Conservation (phyloP, 2,888 invertebrate genomes). For the Caenorhabditis drosophilae region DNA sequence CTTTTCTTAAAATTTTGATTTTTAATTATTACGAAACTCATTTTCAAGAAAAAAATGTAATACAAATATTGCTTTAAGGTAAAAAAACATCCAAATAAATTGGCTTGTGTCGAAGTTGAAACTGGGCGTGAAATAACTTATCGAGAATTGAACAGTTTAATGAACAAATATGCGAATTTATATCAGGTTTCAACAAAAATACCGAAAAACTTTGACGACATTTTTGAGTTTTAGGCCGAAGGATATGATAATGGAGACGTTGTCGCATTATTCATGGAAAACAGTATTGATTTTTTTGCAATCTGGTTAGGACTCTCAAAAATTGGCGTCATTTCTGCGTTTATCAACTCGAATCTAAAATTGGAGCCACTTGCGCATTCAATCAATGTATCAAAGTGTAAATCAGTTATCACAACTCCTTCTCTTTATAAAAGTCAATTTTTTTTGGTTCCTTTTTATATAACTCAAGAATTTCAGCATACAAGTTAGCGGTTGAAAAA, state of each 20-base stretch:
- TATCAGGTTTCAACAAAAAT: conserved; percentile 50
- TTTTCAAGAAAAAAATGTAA: neutral
- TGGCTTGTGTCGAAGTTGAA: conserved; percentile 54
- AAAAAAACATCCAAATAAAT: conserved; percentile 39
- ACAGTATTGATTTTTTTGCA: conserved; percentile 87
- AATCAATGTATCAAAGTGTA: conserved; percentile 83
- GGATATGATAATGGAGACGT: conserved; percentile 78
- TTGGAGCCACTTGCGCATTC: conserved; percentile 84
- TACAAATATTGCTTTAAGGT: conserved; percentile 24
- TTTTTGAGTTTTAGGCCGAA: conserved; percentile 37
- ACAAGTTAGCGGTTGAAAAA: conserved; percentile 48
- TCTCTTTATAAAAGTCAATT: conserved; percentile 56
- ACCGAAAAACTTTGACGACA: conserved; percentile 3
- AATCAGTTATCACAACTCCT: conserved; percentile 77
- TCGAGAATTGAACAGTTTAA: conserved; percentile 54
- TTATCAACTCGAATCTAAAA: conserved; percentile 91
- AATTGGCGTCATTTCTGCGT: conserved; percentile 75
- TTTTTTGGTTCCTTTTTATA: neutral
- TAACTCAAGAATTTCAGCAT: conserved; percentile 43
- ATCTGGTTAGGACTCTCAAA: conserved; percentile 93
- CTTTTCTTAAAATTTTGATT: too few relatives aligned
- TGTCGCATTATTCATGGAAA: conserved; percentile 87
- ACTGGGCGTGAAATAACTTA: conserved; percentile 60
- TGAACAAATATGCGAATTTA: conserved; percentile 65
- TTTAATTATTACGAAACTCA: too few relatives aligned